A percentile compares a stretch with the other conserved stretches of the same genome.
These are phyloP conservation scores for Sebastes nivosus DNA, from an alignment of 2,797 vertebrate species.

Conservation along the genomic window DNA sequence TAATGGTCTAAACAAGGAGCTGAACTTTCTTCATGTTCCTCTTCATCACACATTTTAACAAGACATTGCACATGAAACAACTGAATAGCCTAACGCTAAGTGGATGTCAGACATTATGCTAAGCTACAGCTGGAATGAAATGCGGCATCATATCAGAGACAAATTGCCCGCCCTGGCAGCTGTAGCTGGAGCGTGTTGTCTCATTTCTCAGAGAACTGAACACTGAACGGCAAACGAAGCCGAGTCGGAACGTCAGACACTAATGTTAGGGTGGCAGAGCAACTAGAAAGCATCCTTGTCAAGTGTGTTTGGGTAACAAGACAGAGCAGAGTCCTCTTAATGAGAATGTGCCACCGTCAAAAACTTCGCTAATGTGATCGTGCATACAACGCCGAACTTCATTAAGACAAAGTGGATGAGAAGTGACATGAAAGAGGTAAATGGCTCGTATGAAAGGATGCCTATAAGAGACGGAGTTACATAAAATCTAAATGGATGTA, in stretches of 20 bases:
- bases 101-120: constrained; percentile 39
- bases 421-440: constrained; percentile 49
- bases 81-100: constrained; percentile 14
- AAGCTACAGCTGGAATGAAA: constrained; percentile 38
- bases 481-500: constrained; percentile 55
- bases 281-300: constrained; percentile 36
- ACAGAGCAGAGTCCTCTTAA: constrained; percentile 34
- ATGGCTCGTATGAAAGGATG: constrained; percentile 37
- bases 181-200: constrained; percentile 15
- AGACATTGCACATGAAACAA: constrained; percentile 38
- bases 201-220: constrained; percentile 44
- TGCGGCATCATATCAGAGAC: constrained; percentile 38
- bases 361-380: constrained; percentile 21
- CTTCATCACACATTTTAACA: constrained; percentile 39
- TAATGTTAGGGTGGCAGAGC: constrained; percentile 26
- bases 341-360: constrained; percentile 29
- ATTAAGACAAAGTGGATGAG: constrained; percentile 40
- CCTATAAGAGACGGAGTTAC: constrained; percentile 29
- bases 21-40: constrained; percentile 30
- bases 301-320: constrained; percentile 46
- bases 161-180: constrained; percentile 3
- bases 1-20: constrained; percentile 7
- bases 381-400: constrained; percentile 9
- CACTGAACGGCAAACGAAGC: constrained; percentile 26
- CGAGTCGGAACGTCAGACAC: constrained; percentile 16